These are phyloP conservation scores for Altica lythri DNA, from an alignment of 2,888 invertebrate genomes.

Conservation along the genomic window DNA sequence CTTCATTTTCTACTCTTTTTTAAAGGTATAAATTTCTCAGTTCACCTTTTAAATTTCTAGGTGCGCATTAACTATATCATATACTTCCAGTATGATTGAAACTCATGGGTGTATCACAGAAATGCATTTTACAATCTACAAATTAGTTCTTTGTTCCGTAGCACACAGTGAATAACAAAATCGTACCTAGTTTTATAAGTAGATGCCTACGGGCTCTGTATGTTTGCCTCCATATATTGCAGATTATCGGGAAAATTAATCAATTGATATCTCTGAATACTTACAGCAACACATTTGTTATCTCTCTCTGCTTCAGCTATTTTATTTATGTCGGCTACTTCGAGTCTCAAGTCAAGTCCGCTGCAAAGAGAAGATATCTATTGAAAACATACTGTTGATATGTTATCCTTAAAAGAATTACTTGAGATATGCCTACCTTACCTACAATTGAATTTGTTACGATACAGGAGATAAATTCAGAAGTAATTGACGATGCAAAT, in stretches of 20 bases:
- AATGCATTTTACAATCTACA: no score
- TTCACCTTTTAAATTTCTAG: no score
- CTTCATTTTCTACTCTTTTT: no score
- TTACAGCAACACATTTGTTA: slow-evolving; percentile 21
- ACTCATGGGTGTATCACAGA: no score
- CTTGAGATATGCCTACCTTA: slow-evolving; percentile 15
- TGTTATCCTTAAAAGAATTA: slow-evolving; percentile 21
- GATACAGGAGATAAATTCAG: slow-evolving; percentile 17
- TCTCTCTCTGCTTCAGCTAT: slow-evolving; percentile 18
- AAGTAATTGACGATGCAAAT: slow-evolving; percentile 15
- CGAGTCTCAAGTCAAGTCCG: slow-evolving; percentile 7
- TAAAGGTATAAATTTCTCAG: no score
- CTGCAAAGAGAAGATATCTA: slow-evolving; percentile 3
- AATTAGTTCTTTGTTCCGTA: no score
- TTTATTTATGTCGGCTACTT: slow-evolving; percentile 19
- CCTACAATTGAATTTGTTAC: slow-evolving; percentile 25
- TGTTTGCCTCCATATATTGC: slow-evolving; percentile 19
- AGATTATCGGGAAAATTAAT: slow-evolving; percentile 21
- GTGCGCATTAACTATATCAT: no score
- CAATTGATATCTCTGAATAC: slow-evolving; percentile 21
- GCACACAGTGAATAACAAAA: no score
- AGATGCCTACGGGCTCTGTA: slow-evolving; percentile 2
- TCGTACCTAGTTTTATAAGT: background rate
- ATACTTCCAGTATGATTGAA: no score
- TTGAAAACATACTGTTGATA: slow-evolving; percentile 13